Evolutionary conservation across 2,797 vertebrate genomes (phyloP).

Genomic region (Falco naumanni): DNA sequence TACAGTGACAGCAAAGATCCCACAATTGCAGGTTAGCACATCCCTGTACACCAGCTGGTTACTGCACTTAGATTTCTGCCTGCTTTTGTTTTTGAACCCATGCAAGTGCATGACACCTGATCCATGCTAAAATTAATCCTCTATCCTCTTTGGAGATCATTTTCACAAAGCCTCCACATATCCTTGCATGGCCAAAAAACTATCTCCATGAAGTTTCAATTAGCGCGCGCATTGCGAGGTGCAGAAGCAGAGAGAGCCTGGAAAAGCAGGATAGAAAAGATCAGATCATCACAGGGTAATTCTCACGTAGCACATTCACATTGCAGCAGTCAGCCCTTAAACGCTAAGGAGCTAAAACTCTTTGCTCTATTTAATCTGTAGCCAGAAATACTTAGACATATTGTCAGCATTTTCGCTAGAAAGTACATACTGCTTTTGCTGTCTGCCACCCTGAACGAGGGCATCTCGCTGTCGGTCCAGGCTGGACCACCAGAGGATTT

Average conservation of each 20-base stretch:
- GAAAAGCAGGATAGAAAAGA: not conserved
- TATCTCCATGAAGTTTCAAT: not conserved
- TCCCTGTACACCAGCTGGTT: not conserved
- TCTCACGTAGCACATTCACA: not conserved
- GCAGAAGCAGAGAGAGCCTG: not conserved
- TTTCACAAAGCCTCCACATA: not conserved
- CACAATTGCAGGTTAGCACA: not conserved
- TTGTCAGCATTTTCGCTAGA: not conserved
- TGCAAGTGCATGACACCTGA: not conserved
- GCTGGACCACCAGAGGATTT: not conserved
- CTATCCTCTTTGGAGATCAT: not conserved
- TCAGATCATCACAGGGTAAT: not conserved
- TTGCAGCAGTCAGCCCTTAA: not conserved
- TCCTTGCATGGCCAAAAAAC: not conserved
- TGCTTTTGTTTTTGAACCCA: not conserved
- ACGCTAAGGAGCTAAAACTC: not conserved
- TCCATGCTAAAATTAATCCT: not conserved
- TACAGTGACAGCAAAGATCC: not conserved
- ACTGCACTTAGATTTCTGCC: not conserved
- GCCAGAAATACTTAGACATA: not conserved
- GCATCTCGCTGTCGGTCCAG: not conserved
- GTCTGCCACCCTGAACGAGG: not conserved
- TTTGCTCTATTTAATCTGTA: not conserved
- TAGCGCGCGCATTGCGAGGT: accelerated
- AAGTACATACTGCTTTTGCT: not conserved